Evolutionary conservation across 2,113 vertebrate species (phyloP).

Genomic region (Heterocephalus glaber): DNA sequence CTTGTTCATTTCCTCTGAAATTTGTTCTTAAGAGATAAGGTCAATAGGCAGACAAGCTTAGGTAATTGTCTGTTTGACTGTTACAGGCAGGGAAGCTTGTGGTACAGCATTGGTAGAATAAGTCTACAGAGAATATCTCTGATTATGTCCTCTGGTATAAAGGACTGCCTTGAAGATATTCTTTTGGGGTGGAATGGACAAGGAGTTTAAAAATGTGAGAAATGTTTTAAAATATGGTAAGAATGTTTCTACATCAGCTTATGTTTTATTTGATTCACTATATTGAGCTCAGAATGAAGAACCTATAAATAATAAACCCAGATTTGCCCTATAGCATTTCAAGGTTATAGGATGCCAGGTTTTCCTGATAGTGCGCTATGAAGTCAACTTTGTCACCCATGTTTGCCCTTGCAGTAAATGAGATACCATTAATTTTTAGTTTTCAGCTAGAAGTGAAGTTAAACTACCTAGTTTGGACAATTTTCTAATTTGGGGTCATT

Average conservation of each 20-base stretch:
- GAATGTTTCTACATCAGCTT: slow-evolving; percentile 59
- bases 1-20: slow-evolving; percentile 67
- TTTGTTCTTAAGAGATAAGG: slow-evolving; percentile 71
- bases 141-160: slow-evolving; percentile 52
- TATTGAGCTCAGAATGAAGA: slow-evolving; percentile 59
- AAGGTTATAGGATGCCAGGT: slow-evolving; percentile 57
- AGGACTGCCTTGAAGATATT: slow-evolving; percentile 16
- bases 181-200: slow-evolving; percentile 6
- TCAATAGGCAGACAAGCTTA: slow-evolving; percentile 60
- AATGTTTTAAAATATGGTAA: slow-evolving; percentile 53
- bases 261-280: slow-evolving; percentile 62
- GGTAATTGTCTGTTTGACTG: slow-evolving; percentile 65
- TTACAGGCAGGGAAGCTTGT: not conserved
- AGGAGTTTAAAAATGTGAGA: slow-evolving; percentile 53
- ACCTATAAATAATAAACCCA: slow-evolving; percentile 63
- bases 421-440: slow-evolving; percentile 45
- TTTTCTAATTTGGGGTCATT: slow-evolving; percentile 41
- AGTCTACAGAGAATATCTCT: slow-evolving; percentile 29
- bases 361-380: slow-evolving; percentile 48
- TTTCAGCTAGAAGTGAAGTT: slow-evolving; percentile 10
- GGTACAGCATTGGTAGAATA: slow-evolving; percentile 15
- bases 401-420: slow-evolving; percentile 61
- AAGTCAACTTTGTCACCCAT: slow-evolving; percentile 14
- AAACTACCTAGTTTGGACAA: slow-evolving; percentile 41
- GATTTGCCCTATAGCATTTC: slow-evolving; percentile 60